A percentile compares a stretch with the other conserved stretches of the same genome.
Conservation (phyloP, 64 coral and sea anemone genomes). For the Pocillopora damicornis region DNA sequence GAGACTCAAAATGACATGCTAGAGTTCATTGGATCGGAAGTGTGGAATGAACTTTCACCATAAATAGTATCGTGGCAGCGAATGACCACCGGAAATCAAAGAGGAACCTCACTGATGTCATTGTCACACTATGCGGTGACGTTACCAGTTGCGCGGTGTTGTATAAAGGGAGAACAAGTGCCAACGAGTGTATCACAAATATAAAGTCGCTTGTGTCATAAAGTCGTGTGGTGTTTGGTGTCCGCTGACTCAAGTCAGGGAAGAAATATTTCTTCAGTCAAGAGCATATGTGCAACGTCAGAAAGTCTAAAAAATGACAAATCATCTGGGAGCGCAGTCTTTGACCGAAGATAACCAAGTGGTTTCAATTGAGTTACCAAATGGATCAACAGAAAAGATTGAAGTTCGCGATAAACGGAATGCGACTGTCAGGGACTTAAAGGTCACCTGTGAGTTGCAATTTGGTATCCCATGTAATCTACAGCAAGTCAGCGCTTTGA, state of each 20-base stretch:
- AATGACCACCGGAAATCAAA: conserved; percentile 16
- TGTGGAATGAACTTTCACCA: background rate
- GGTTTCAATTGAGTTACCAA: conserved; percentile 41
- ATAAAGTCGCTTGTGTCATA: background rate
- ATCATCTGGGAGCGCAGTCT: background rate
- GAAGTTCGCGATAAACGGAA: background rate
- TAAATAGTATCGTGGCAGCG: background rate
- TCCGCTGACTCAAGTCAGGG: background rate
- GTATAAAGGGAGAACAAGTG: conserved; percentile 12
- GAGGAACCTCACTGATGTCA: background rate
- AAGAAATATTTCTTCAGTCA: background rate
- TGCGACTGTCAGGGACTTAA: conserved; percentile 38
- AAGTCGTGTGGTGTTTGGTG: background rate
- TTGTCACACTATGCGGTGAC: conserved; percentile 16
- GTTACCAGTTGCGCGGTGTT: conserved; percentile 11
- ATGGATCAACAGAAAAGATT: conserved; percentile 18
- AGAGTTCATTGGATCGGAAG: background rate
- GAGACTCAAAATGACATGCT: background rate
- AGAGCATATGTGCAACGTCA: background rate
- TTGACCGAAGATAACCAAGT: background rate
- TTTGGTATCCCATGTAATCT: conserved; percentile 55
- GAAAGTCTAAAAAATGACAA: background rate
- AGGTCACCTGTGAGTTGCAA: conserved; percentile 36
- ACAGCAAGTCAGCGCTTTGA: conserved; percentile 17
- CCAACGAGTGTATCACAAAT: background rate